Evolutionary conservation across 2,113 vertebrate genomes (phyloP).

Genomic region (Connochaetes taurinus): DNA sequence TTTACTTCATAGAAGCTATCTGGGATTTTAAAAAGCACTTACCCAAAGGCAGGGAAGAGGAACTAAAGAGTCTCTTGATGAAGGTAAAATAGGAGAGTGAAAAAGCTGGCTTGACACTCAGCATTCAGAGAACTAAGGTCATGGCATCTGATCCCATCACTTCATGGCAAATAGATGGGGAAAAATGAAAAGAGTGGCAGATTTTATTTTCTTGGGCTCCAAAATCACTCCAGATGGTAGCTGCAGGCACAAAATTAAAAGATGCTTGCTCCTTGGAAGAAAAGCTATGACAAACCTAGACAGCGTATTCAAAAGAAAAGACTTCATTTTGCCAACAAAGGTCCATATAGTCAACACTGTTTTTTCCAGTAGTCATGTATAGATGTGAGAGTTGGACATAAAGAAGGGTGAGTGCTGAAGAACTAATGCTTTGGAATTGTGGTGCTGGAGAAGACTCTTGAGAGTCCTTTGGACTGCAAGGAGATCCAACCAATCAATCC

Average conservation of each 20-base stretch:
- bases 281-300: not conserved
- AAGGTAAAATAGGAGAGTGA: not conserved
- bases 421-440: not conserved
- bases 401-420: not conserved
- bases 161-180: not conserved
- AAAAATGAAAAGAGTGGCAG: not conserved
- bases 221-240: not conserved
- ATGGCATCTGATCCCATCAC: not conserved
- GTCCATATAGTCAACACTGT: not conserved
- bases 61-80: not conserved
- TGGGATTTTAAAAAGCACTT: not conserved
- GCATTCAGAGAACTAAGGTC: not conserved
- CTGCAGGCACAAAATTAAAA: not conserved
- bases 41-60: not conserved
- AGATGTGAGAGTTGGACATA: not conserved
- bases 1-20: not conserved
- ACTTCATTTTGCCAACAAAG: not conserved
- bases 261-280: not conserved
- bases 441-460: not conserved
- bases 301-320: not conserved
- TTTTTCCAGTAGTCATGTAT: not conserved
- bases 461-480: not conserved
- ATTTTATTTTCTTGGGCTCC: not conserved
- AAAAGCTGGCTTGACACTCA: not conserved
- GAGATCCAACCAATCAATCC: not conserved